A percentile compares a stretch with the other conserved stretches of the same genome.
Evolutionary conservation across 2,888 invertebrate species (phyloP).

Genomic region (Theodoxus fluviatilis): DNA sequence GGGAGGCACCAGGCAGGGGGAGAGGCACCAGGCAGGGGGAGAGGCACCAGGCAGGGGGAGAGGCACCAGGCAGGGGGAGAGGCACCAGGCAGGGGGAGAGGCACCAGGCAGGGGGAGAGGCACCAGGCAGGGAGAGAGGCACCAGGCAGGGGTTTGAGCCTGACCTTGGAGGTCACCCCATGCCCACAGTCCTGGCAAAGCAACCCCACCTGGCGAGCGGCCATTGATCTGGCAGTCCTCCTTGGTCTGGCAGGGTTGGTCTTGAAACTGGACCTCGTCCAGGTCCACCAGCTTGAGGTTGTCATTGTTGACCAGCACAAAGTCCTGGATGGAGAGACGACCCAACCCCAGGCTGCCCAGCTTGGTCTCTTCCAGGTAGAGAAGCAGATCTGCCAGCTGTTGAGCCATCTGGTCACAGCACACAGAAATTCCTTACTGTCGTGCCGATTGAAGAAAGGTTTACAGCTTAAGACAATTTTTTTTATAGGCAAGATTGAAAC

Average conservation of each 20-base stretch:
- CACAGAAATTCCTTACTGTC: neutral
- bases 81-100: too few species aligned
- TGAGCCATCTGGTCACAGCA: conserved; percentile 36
- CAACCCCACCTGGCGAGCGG: too few species aligned
- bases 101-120: too few species aligned
- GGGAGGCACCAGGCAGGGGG: too few species aligned
- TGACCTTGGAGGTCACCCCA: too few species aligned
- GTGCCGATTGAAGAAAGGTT: neutral
- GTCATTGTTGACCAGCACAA: conserved; percentile 40
- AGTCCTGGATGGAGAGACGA: conserved; percentile 41
- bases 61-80: too few species aligned
- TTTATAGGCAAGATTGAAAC: neutral
- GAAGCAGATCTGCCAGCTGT: conserved; percentile 41
- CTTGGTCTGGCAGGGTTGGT: conserved; percentile 35
- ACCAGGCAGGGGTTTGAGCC: too few species aligned
- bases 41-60: too few species aligned
- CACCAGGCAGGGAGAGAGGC: too few species aligned
- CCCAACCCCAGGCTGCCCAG: conserved; percentile 47
- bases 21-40: too few species aligned
- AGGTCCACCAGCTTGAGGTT: conserved; percentile 49
- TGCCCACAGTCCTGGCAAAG: too few species aligned
- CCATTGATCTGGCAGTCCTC: conserved; percentile 36
- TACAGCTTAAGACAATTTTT: neutral
- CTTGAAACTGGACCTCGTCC: conserved; percentile 46
- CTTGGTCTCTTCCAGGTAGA: conserved; percentile 46